Conservation (phyloP, 2,888 invertebrate genomes). For the Calephelis perditalis region DNA sequence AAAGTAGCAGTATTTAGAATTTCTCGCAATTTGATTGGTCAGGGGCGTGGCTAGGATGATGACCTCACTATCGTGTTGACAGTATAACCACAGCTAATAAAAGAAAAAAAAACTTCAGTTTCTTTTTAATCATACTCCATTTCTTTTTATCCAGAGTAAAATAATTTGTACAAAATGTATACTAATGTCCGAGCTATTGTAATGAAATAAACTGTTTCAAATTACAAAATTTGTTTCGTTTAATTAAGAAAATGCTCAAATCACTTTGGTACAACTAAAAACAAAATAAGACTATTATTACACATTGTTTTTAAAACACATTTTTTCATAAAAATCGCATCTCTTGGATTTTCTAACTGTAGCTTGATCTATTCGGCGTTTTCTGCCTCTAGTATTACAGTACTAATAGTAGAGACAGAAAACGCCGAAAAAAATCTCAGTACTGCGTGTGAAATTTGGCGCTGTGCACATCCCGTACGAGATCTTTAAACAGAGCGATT, state of each 20-base stretch:
- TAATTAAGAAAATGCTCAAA: conserved; percentile 12
- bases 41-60: too few relatives aligned
- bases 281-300: conserved; percentile 2
- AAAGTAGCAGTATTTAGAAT: too few relatives aligned
- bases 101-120: too few relatives aligned
- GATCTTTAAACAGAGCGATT: too few relatives aligned
- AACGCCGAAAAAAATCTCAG: too few relatives aligned
- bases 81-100: too few relatives aligned
- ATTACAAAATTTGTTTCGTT: conserved; percentile 11
- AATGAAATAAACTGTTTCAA: conserved; percentile 7
- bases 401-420: too few relatives aligned
- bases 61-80: too few relatives aligned
- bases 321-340: background rate
- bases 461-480: too few relatives aligned
- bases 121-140: conserved; percentile 9
- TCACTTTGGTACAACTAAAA: conserved; percentile 10
- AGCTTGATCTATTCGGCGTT: background rate
- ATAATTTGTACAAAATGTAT: conserved; percentile 11
- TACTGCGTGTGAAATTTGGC: too few relatives aligned
- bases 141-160: conserved; percentile 6
- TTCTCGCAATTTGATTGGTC: too few relatives aligned
- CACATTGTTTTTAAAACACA: conserved; percentile 6
- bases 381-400: too few relatives aligned
- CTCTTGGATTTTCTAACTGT: background rate
- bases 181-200: background rate